Percentiles rank a stretch among this genome's conserved stretches.
These are phyloP conservation scores for Anthrax anthrax DNA, from an alignment of 2,888 invertebrate species.

Conservation along the genomic window DNA sequence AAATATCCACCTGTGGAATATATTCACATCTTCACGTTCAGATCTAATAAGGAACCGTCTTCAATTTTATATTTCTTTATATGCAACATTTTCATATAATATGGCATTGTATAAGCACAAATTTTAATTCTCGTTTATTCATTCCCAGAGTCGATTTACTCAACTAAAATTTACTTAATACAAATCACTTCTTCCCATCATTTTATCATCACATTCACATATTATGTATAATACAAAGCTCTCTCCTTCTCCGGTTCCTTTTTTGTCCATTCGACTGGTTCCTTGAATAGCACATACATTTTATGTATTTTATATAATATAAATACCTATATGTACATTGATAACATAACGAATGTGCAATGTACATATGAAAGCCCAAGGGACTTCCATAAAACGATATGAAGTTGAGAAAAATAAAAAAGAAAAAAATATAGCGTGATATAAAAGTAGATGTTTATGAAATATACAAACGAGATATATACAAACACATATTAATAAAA, in stretches of 20 bases:
- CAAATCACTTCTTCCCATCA: not conserved
- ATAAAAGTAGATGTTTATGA: not conserved
- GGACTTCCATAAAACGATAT: not conserved
- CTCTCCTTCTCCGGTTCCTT: not conserved
- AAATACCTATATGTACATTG: not conserved
- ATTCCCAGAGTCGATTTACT: too few species aligned
- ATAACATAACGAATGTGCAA: too few species aligned
- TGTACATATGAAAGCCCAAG: not conserved
- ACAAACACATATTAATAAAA: not conserved
- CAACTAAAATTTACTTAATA: not conserved
- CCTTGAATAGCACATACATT: not conserved
- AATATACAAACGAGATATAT: not conserved
- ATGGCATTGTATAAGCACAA: too few species aligned
- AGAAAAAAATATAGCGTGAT: too few species aligned
- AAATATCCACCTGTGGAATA: not conserved
- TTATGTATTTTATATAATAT: too few species aligned
- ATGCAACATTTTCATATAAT: too few species aligned
- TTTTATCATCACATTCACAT: too few species aligned
- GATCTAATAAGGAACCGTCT: not conserved
- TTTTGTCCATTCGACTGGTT: not conserved
- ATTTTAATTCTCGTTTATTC: too few species aligned
- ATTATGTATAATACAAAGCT: not conserved
- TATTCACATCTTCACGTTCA: not conserved
- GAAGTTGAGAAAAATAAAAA: not conserved
- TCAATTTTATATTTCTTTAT: too few species aligned